Base-by-base conservation (phyloP, 2,113 vertebrate species). In the Bostrychus sinensis region DNA sequence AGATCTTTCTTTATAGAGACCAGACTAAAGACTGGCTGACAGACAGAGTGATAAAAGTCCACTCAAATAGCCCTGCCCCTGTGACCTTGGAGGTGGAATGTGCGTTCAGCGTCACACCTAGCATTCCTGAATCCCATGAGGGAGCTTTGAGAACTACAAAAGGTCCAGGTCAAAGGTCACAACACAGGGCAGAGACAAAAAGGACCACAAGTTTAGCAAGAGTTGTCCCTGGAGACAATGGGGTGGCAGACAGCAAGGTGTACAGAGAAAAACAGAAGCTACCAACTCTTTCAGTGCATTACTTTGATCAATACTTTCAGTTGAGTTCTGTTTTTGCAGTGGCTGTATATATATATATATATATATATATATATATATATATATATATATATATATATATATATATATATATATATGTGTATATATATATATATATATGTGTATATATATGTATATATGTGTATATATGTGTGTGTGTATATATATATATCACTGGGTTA, bases 31-130 rank as follows among this genome's bases (percentile, higher is more conserved):
- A 46, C 61, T 28, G 32, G 5, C 12, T 7, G 1, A 16, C 37
- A 72, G 43, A 55, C 60, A 17, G 12, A 10, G 62, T 2, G 34
- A 57, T 36, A 72, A 63, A 3, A 23, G 38, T 34, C 2, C 0
- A 42, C 5, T 1, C 62, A 62, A 19, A 71, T 13, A 45, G 12
- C 22, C 0, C 19, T 6, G 23, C 20, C 37, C 39, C 6, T 3
- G 8, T 22, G 74, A 78, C 77, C 67, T 57, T 62, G 45, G 30
- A 50, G 30, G 30, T 0, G 71, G 81, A 84, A 84, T 81, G 78
- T 42, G 56, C 8, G 0, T 53, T 64, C 34, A 28, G 42, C 62
- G 42, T 51, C 66, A 56, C 54, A 70, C 23, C 5, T 36, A 41
- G 11, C 2, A 36, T 19, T 28, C 56, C 42, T 2, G 9, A 38